Evolutionary conservation across 64 coral and sea anemone genomes (phyloP).

Genomic region (Actinia tenebrosa): DNA sequence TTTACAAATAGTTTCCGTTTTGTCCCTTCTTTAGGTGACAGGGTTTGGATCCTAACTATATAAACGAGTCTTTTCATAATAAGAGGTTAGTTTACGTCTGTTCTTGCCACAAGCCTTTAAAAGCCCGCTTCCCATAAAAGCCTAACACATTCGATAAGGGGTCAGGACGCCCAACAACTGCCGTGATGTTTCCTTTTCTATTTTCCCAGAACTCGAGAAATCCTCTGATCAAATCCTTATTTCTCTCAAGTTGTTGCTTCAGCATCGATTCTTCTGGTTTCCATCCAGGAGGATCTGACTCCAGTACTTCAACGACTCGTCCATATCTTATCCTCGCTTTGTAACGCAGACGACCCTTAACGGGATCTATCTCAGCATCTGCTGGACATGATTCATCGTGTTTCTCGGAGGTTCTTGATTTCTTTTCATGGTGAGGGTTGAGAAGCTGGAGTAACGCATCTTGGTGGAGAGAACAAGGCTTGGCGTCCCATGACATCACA

Average conservation of each 20-base stretch:
- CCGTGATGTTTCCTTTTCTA: conserved; percentile 46
- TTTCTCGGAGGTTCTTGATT: neutral
- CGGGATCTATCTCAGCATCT: neutral
- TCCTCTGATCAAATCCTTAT: neutral
- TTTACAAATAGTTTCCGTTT: too few species aligned
- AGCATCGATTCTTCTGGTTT: neutral
- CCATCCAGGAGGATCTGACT: conserved; percentile 1
- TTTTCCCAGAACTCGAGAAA: conserved; percentile 28
- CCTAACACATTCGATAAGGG: neutral
- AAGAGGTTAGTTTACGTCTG: too few species aligned
- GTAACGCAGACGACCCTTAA: neutral
- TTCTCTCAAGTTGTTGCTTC: neutral
- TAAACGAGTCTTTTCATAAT: too few species aligned
- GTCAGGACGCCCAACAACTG: conserved; percentile 21
- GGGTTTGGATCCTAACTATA: too few species aligned
- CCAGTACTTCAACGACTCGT: neutral
- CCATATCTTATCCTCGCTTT: neutral
- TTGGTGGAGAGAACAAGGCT: neutral
- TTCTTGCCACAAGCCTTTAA: too few species aligned
- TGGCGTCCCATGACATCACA: neutral
- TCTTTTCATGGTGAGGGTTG: neutral
- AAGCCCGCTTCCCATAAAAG: too few species aligned
- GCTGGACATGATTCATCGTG: neutral
- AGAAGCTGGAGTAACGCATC: neutral
- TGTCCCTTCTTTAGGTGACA: too few species aligned